Evolutionary conservation across 2,888 invertebrate species (phyloP).

Genomic region (Sphinx pinastri): DNA sequence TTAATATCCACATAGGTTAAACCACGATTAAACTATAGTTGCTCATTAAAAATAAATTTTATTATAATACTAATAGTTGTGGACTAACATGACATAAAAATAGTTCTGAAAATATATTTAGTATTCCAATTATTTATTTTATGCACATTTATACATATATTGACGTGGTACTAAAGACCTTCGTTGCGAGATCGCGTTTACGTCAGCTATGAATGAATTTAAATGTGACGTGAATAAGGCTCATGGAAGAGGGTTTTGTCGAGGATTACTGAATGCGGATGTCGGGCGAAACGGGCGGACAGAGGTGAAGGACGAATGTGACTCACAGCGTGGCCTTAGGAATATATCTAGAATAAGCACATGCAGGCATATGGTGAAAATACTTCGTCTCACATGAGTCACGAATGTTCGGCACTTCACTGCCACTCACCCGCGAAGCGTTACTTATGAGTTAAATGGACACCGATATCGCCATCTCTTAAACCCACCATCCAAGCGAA

Average conservation of each 20-base stretch:
- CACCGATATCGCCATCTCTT: slow-evolving; percentile 35
- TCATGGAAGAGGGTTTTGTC: slow-evolving; percentile 35
- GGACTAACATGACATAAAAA: not conserved
- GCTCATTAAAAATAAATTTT: too few relatives aligned
- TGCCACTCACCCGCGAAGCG: not conserved
- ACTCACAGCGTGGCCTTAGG: slow-evolving; percentile 63
- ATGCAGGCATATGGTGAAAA: slow-evolving; percentile 24
- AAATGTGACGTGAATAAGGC: slow-evolving; percentile 57
- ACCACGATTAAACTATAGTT: too few relatives aligned
- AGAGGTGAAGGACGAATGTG: slow-evolving; percentile 76
- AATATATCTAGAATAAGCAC: slow-evolving; percentile 55
- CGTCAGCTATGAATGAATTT: slow-evolving; percentile 62
- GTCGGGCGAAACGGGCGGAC: slow-evolving; percentile 54
- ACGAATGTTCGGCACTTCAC: too few relatives aligned
- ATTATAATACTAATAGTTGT: too few relatives aligned
- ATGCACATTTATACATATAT: slow-evolving; percentile 27
- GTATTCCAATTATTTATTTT: not conserved
- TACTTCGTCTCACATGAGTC: not conserved
- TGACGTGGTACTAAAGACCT: slow-evolving; percentile 42
- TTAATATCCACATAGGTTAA: too few relatives aligned
- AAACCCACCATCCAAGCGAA: slow-evolving; percentile 45
- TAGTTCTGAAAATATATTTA: not conserved
- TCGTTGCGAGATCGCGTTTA: slow-evolving; percentile 45
- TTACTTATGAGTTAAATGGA: not conserved
- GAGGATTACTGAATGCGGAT: slow-evolving; percentile 65